These are phyloP conservation scores for Spisula subtruncata DNA, from an alignment of 2,888 invertebrate species.

Conservation along the genomic window DNA sequence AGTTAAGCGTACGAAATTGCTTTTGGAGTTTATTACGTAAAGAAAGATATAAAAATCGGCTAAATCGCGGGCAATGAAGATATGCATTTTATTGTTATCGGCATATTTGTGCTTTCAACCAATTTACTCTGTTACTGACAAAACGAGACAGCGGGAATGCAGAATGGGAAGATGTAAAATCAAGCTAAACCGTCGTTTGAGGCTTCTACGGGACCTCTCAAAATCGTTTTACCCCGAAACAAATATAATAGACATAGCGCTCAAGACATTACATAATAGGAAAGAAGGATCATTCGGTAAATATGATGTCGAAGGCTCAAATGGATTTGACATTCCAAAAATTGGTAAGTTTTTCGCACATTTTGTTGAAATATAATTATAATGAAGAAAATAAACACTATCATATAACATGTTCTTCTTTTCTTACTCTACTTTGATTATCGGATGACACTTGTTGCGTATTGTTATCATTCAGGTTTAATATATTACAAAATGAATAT, in stretches of 20 bases:
- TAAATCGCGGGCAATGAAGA: conserved; percentile 64
- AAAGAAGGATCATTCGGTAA: conserved; percentile 60
- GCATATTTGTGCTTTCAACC: conserved; percentile 66
- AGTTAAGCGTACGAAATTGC: conserved; percentile 21
- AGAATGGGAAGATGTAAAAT: conserved; percentile 63
- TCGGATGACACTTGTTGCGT: too few relatives aligned
- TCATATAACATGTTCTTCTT: too few relatives aligned
- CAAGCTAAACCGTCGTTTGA: conserved; percentile 56
- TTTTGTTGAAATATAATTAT: not conserved
- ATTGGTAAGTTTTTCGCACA: conserved; percentile 56
- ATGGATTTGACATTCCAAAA: conserved; percentile 70
- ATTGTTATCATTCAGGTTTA: too few relatives aligned
- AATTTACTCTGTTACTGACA: conserved; percentile 47
- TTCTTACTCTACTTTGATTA: too few relatives aligned
- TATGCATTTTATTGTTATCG: conserved; percentile 64
- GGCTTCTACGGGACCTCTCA: conserved; percentile 60
- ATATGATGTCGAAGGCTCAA: conserved; percentile 52
- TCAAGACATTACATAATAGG: conserved; percentile 62
- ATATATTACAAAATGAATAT: too few relatives aligned
- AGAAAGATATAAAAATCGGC: conserved; percentile 1
- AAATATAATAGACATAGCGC: conserved; percentile 61
- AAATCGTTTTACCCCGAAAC: conserved; percentile 60
- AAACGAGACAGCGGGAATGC: conserved; percentile 55
- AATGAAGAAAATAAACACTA: too few relatives aligned
- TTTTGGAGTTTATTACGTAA: conserved; percentile 42